phyloP scores from a whole-genome alignment of 2,888 invertebrate species.

The Lingula anatina region DNA sequence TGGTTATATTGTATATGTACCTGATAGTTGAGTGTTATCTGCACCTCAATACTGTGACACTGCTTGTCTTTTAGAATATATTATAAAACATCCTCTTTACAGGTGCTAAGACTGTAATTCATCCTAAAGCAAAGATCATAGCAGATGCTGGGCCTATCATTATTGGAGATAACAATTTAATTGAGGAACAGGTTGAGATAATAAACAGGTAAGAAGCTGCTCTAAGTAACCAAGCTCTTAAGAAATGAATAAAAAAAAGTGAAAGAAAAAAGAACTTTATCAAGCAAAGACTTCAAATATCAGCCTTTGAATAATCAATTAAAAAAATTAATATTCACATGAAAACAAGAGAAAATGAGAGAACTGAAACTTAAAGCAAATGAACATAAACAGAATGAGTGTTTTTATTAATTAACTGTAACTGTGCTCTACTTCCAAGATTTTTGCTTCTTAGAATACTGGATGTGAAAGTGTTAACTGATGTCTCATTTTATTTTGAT shows the following conservation, averaged over 20 bases:
- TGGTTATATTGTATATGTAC: too few species aligned
- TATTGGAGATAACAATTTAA: conserved; percentile 91
- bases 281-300: too few species aligned
- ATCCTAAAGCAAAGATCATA: conserved; percentile 86
- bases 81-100: conserved; percentile 6
- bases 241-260: too few species aligned
- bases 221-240: too few species aligned
- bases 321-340: not conserved
- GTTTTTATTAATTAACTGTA: too few species aligned
- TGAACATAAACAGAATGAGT: too few species aligned
- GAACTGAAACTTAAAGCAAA: not conserved
- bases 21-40: too few species aligned
- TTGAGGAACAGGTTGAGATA: conserved; percentile 91
- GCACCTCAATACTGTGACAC: too few species aligned
- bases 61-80: too few species aligned
- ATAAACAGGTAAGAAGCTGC: conserved; percentile 63
- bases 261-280: too few species aligned
- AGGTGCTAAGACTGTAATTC: conserved; percentile 84
- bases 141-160: conserved; percentile 94
- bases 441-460: not conserved
- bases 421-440: too few species aligned
- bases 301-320: too few species aligned
- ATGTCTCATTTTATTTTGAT: conserved; percentile 3
- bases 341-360: not conserved
- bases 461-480: not conserved